Base-by-base conservation (phyloP, 2,113 vertebrate species). In the Misgurnus anguillicaudatus region DNA sequence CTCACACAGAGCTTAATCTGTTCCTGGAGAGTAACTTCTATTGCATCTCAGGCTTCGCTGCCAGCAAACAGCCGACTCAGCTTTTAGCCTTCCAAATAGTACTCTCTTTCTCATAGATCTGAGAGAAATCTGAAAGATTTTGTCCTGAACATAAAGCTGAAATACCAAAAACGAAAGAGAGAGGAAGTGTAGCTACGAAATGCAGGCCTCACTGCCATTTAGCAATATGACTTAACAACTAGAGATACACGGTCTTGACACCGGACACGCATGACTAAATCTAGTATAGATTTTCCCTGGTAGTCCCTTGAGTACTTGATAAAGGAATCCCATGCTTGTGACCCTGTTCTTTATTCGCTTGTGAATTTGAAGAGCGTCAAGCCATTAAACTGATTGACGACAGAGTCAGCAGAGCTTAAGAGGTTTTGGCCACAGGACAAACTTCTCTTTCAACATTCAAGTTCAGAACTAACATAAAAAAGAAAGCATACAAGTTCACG, bases 371-470 rank as follows among this genome's bases (percentile, higher is more conserved):
- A 75, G 51, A 77, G 38, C 11, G 77, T 77, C 13, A 14, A 80
- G 73, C 41, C 45, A 61, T 80, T 70, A 69, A 57, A 69, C 6
- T 75, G 73, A 85, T 68, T 72, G 78, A 75, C 80, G 82, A 81
- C 74, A 77, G 67, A 73, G 77, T 79, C 78, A 9, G 57, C 42
- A 11, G 2, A 77, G 83, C 63, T 85, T 62, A 64, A 81, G 58
- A 85, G 55, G 39, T 17, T 79, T 19, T 76, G 60, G 53, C 45
- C 16, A 62, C 47, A 38, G 41, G 39, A 48, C 65, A 80, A 19
- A 39, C 58, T 65, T 58, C 41, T 53, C 9, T 57, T 72, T 17
- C 51, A 21, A 31, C 11, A 17, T 65, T 70, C 19, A 45, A n/a
- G 45, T 21, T 64, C 61, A 64, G 36, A 36, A 16, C 38, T 31